phyloP scores from a whole-genome alignment of 2,797 vertebrate species.

The Mionectes olivaceus region DNA sequence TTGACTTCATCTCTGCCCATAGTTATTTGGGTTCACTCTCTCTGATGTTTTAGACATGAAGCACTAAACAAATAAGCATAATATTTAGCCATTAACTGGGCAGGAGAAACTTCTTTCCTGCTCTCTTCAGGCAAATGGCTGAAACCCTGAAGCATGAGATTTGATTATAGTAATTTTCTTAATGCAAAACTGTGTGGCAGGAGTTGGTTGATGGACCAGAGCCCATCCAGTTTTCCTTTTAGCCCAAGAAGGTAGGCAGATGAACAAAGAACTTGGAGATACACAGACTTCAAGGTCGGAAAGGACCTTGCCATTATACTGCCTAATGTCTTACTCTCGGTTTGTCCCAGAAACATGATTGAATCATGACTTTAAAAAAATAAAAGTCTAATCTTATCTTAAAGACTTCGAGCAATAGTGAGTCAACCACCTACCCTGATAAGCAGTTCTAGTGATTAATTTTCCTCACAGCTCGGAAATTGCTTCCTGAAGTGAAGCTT shows the following conservation, averaged over 20 bases:
- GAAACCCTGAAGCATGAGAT: background rate
- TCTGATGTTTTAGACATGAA: background rate
- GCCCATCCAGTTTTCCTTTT: background rate
- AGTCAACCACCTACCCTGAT: constrained; percentile 68
- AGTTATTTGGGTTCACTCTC: background rate
- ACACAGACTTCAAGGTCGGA: constrained; percentile 20
- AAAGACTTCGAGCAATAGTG: constrained; percentile 61
- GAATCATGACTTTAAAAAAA: constrained; percentile 26
- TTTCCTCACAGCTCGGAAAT: constrained; percentile 59
- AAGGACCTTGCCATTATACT: background rate
- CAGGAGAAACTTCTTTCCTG: background rate
- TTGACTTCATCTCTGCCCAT: background rate
- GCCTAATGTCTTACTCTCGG: background rate
- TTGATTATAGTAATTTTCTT: constrained; percentile 45
- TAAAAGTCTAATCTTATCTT: constrained; percentile 54
- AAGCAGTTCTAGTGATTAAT: constrained; percentile 66
- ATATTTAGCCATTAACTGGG: background rate
- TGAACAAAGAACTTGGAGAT: background rate
- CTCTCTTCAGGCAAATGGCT: background rate
- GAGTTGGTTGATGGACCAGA: background rate
- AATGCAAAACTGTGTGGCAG: background rate
- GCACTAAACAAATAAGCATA: background rate
- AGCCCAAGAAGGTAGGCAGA: background rate
- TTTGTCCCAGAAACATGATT: constrained; percentile 45
- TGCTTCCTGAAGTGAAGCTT: constrained; percentile 63